Conservation (phyloP, 1,140 invertebrate species). For the Drosophila nasuta region DNA sequence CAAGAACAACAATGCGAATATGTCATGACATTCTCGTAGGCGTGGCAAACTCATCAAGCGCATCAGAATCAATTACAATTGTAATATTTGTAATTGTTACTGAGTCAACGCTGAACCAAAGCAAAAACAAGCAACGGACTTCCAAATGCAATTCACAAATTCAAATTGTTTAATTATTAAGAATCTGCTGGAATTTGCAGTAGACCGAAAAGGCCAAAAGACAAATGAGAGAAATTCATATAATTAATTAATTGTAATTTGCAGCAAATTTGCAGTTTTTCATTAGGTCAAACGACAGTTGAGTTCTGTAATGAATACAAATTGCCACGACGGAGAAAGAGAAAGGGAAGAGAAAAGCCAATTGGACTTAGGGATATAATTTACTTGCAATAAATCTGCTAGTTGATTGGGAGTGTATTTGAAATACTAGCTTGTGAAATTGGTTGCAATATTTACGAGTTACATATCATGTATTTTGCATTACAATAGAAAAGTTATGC, state of each 20-base stretch:
- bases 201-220: conserved; percentile 16
- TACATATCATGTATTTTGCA: not conserved
- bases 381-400: conserved; percentile 23
- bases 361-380: conserved; percentile 1
- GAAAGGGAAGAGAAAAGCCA: not conserved
- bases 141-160: conserved; percentile 10
- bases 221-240: conserved; percentile 37
- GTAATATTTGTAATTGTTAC: conserved; percentile 33
- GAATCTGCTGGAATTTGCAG: not conserved
- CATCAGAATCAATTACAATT: conserved; percentile 46
- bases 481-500: not conserved
- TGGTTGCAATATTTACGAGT: not conserved
- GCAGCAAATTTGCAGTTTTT: conserved; percentile 45
- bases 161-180: conserved; percentile 17
- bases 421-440: not conserved
- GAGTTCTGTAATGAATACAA: conserved; percentile 34
- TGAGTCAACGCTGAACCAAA: conserved; percentile 8
- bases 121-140: conserved; percentile 7
- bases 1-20: conserved; percentile 2
- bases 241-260: conserved; percentile 52
- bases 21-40: conserved; percentile 7
- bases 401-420: not conserved
- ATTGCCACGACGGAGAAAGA: not conserved
- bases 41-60: conserved; percentile 29
- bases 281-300: conserved; percentile 37